These are phyloP conservation scores for Stomatorhinus walkeri DNA, from an alignment of 2,797 vertebrate species.

Conservation along the genomic window DNA sequence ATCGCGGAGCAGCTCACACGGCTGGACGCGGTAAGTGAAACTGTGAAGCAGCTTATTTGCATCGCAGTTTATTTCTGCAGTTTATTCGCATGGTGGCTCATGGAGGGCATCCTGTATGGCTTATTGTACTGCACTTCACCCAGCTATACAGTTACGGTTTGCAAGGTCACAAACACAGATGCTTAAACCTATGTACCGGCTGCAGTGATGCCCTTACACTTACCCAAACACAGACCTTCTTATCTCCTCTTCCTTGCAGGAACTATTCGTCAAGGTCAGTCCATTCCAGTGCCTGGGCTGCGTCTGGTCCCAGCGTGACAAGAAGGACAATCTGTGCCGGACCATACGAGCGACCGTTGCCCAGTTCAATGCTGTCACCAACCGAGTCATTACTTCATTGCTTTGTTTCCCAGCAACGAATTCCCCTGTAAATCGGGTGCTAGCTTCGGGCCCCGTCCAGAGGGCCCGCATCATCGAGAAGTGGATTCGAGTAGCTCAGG, in stretches of 20 bases:
- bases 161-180: background rate
- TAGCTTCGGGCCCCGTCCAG: constrained; percentile 45
- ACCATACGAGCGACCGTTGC: constrained; percentile 78
- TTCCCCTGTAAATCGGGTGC: constrained; percentile 39
- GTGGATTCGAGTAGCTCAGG: constrained; percentile 80
- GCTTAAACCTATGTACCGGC: background rate
- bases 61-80: background rate
- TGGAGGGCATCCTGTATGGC: background rate
- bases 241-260: constrained; percentile 46
- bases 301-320: constrained; percentile 82
- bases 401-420: constrained; percentile 49
- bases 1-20: constrained; percentile 71
- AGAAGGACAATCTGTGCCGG: constrained; percentile 69
- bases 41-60: background rate
- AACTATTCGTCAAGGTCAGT: constrained; percentile 67
- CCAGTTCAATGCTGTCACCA: constrained; percentile 79
- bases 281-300: constrained; percentile 83
- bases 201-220: background rate
- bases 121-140: background rate
- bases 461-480: constrained; percentile 70
- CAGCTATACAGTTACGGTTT: background rate
- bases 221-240: background rate
- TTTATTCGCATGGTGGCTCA: background rate
- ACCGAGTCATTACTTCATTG: constrained; percentile 75
- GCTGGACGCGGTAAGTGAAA: constrained; percentile 55